These are phyloP conservation scores for Callyntrura sp. DNA, from an alignment of 2,888 invertebrate species.

Conservation along the genomic window DNA sequence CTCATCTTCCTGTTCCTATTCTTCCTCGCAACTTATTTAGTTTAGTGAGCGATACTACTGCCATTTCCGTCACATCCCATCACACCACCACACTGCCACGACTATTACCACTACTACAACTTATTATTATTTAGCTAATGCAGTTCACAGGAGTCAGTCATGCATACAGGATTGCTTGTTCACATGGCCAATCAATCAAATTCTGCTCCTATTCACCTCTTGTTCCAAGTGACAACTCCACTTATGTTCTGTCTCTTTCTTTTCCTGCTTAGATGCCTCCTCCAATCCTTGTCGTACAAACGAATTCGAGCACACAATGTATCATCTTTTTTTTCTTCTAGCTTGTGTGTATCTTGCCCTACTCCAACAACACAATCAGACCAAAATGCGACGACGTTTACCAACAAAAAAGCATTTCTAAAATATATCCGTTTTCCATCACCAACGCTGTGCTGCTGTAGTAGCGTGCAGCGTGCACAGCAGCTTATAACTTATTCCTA, in stretches of 20 bases:
- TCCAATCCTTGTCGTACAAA: constrained; percentile 44
- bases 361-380: not conserved
- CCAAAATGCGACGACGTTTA: not conserved
- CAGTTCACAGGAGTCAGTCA: constrained; percentile 66
- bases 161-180: constrained; percentile 82
- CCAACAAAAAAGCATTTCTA: constrained; percentile 14
- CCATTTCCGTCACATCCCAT: constrained; percentile 52
- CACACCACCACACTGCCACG: constrained; percentile 35
- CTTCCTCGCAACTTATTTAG: constrained; percentile 43
- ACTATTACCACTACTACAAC: not conserved
- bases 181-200: constrained; percentile 84
- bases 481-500: too few species aligned
- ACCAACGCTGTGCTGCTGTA: too few species aligned
- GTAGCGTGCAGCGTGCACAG: too few species aligned
- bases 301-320: constrained; percentile 24
- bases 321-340: not conserved
- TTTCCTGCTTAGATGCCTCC: constrained; percentile 42
- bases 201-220: constrained; percentile 78
- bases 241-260: constrained; percentile 66
- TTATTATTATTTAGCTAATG: constrained; percentile 63
- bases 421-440: constrained; percentile 39
- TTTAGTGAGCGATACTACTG: constrained; percentile 47
- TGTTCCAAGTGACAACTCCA: constrained; percentile 75
- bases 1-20: constrained; percentile 35
- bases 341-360: not conserved